phyloP scores from a whole-genome alignment of 1,140 invertebrate genomes.

The Drosophila ironensis region DNA sequence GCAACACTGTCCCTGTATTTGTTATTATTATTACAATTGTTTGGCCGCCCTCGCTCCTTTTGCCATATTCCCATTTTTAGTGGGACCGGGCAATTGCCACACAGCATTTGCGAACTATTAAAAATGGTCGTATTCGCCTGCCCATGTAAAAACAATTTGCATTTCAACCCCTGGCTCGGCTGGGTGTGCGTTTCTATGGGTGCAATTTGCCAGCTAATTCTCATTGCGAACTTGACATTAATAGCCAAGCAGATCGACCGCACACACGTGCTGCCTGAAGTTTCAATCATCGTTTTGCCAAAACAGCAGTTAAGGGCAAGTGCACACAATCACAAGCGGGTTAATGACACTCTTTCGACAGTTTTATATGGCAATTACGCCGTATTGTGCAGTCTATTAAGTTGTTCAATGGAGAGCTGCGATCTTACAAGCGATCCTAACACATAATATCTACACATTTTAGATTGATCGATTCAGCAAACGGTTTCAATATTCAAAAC shows the following conservation, averaged over 20 bases:
- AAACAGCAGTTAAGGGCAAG: background rate
- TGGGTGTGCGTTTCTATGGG: constrained; percentile 4
- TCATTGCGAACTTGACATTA: constrained; percentile 72
- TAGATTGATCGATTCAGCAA: background rate
- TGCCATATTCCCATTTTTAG: no score
- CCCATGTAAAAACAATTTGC: constrained; percentile 65
- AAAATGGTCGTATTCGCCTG: constrained; percentile 50
- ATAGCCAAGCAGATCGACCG: constrained; percentile 41
- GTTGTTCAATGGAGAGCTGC: constrained; percentile 8
- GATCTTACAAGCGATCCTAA: background rate
- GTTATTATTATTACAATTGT: constrained; percentile 30
- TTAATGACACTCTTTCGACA: constrained; percentile 30
- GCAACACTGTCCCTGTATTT: constrained; percentile 31
- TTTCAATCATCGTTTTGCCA: constrained; percentile 49
- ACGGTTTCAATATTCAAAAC: no score
- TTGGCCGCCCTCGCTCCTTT: constrained; percentile 21
- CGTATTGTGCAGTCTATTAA: constrained; percentile 7
- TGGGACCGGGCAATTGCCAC: constrained; percentile 43
- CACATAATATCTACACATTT: background rate
- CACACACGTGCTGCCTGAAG: constrained; percentile 45
- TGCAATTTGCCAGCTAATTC: constrained; percentile 59
- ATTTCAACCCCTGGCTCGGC: constrained; percentile 32
- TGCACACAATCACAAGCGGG: constrained; percentile 32
- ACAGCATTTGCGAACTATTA: constrained; percentile 57
- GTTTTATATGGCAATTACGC: constrained; percentile 1